Evolutionary conservation across 2,113 vertebrate species (phyloP).

Genomic region (Dicentrarchus labrax): DNA sequence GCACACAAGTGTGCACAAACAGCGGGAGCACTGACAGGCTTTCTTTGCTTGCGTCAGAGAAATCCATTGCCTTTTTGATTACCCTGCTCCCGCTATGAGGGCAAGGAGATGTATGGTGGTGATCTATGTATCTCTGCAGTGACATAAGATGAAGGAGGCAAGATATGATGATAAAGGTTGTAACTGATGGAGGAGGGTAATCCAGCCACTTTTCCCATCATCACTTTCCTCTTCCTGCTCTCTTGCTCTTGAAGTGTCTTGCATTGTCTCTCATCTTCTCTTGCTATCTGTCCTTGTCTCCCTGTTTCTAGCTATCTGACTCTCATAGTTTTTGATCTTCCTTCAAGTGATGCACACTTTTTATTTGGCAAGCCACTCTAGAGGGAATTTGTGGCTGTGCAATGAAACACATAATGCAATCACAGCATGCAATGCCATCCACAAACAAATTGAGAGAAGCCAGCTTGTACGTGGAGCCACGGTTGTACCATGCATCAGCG

Average conservation of each 20-base stretch:
- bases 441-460: conserved; percentile 51
- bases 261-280: conserved; percentile 11
- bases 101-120: conserved; percentile 51
- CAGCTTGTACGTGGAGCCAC: conserved; percentile 49
- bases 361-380: conserved; percentile 24
- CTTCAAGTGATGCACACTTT: conserved; percentile 39
- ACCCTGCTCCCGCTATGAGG: conserved; percentile 54
- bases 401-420: conserved; percentile 50
- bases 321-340: conserved; percentile 29
- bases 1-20: conserved; percentile 35
- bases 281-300: background rate
- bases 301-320: conserved; percentile 6
- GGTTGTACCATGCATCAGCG: conserved; percentile 58
- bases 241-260: conserved; percentile 28
- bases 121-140: conserved; percentile 65
- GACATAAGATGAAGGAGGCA: conserved; percentile 41
- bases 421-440: conserved; percentile 60
- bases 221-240: conserved; percentile 45
- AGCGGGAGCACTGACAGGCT: conserved; percentile 53
- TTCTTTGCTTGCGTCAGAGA: conserved; percentile 73
- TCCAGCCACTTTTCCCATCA: conserved; percentile 46
- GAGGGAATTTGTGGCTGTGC: conserved; percentile 44
- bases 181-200: conserved; percentile 42
- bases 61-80: conserved; percentile 62
- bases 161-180: conserved; percentile 46